These are phyloP conservation scores for Vanessa tameamea DNA, from an alignment of 1,140 invertebrate species.

Conservation along the genomic window DNA sequence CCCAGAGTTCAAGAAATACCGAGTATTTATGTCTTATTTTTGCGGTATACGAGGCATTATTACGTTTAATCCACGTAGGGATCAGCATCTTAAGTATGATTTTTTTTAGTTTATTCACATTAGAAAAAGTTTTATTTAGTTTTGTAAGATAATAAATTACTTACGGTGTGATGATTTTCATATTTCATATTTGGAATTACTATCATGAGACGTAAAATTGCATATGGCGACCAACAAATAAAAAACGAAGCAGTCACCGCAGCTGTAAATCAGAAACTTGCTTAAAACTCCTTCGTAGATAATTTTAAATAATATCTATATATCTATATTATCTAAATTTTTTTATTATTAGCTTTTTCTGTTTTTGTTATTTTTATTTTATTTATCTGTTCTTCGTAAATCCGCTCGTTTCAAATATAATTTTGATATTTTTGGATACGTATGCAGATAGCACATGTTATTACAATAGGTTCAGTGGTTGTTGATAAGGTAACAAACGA, in stretches of 20 bases:
- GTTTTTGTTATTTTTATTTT: background rate
- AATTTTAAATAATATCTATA: background rate
- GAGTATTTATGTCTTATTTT: too few relatives aligned
- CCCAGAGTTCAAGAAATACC: too few relatives aligned
- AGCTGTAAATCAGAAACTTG: conserved; percentile 52
- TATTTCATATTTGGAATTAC: conserved; percentile 51
- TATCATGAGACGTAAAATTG: conserved; percentile 57
- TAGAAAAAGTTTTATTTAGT: background rate
- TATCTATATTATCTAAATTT: background rate
- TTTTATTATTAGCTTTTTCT: too few relatives aligned
- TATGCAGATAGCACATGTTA: too few relatives aligned
- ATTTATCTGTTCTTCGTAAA: background rate
- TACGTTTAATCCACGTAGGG: too few relatives aligned
- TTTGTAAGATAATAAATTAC: conserved; percentile 18
- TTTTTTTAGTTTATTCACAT: background rate
- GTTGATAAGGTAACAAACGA: too few relatives aligned
- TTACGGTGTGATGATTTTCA: conserved; percentile 56
- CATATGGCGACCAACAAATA: conserved; percentile 69
- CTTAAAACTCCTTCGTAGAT: background rate
- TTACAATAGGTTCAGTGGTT: too few relatives aligned
- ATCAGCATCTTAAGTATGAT: too few relatives aligned
- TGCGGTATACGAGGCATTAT: too few relatives aligned
- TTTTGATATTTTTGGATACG: too few relatives aligned
- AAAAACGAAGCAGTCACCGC: conserved; percentile 67
- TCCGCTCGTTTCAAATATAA: too few relatives aligned